Evolutionary conservation across 2,888 invertebrate genomes (phyloP).

Genomic region (Drosophila algonquin): DNA sequence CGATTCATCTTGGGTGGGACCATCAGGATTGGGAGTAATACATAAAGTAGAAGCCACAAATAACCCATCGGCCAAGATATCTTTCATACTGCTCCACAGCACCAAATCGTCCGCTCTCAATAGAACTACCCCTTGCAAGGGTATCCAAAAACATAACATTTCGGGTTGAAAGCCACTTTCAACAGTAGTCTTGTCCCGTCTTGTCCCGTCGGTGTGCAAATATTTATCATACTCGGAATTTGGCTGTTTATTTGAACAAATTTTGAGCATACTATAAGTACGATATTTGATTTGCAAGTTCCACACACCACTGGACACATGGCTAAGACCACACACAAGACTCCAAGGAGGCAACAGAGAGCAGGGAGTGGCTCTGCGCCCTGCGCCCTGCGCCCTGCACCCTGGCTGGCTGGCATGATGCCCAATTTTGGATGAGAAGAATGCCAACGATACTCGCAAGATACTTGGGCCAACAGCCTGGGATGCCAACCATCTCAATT

Average conservation of each 20-base stretch:
- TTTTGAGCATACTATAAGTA: constrained; percentile 28
- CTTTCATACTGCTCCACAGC: no score
- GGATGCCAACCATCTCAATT: constrained; percentile 68
- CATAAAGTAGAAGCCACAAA: no score
- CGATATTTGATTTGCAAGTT: constrained; percentile 55
- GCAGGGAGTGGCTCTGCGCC: constrained; percentile 2
- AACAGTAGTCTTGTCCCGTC: background rate
- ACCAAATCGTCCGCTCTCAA: no score
- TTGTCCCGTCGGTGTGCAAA: constrained; percentile 11
- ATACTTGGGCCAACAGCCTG: constrained; percentile 25
- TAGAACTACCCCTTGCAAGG: background rate
- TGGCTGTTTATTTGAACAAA: constrained; percentile 52
- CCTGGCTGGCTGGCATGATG: constrained; percentile 54
- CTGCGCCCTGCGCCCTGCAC: background rate
- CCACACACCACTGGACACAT: constrained; percentile 5
- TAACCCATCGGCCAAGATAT: no score
- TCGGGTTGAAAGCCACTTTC: background rate
- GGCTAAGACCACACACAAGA: background rate
- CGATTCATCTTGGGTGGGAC: no score
- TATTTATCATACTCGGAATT: constrained; percentile 60
- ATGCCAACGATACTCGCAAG: constrained; percentile 11
- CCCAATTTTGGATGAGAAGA: constrained; percentile 61
- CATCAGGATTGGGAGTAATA: no score
- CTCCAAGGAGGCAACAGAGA: background rate
- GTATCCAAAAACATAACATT: background rate